phyloP scores from a whole-genome alignment of 2,113 vertebrate species.

The Calyptomena viridis region DNA sequence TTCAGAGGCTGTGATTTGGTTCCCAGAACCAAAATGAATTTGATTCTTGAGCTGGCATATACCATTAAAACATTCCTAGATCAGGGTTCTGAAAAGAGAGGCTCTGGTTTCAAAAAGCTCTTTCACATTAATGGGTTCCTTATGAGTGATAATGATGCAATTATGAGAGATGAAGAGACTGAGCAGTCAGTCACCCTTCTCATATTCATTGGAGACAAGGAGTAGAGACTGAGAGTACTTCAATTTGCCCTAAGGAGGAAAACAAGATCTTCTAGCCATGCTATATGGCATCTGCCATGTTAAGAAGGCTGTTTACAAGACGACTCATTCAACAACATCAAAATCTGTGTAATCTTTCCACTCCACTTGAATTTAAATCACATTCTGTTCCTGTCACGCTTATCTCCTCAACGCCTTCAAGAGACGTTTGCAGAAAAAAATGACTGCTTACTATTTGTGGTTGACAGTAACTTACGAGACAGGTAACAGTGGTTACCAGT shows the following conservation, averaged over 20 bases:
- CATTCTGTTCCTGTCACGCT: neutral
- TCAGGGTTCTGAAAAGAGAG: constrained; percentile 62
- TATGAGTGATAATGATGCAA: constrained; percentile 47
- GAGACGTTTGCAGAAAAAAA: neutral
- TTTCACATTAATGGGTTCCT: constrained; percentile 66
- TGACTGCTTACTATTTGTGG: neutral
- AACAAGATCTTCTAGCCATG: neutral
- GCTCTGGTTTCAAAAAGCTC: constrained; percentile 59
- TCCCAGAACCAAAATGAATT: constrained; percentile 72
- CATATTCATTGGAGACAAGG: neutral
- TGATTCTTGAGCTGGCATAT: constrained; percentile 72
- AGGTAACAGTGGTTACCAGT: neutral
- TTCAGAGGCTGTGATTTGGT: constrained; percentile 65
- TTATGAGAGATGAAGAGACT: constrained; percentile 12
- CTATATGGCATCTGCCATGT: neutral
- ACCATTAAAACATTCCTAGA: constrained; percentile 70
- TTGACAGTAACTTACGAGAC: neutral
- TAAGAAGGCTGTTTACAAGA: neutral
- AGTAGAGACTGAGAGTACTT: neutral
- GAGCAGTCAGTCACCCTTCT: neutral
- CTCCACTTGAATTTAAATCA: neutral
- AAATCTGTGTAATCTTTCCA: neutral
- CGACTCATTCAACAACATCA: neutral
- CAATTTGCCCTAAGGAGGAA: neutral
- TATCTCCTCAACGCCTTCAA: neutral